phyloP scores from a whole-genome alignment of 2,113 vertebrate species.

The Philantomba maxwellii region DNA sequence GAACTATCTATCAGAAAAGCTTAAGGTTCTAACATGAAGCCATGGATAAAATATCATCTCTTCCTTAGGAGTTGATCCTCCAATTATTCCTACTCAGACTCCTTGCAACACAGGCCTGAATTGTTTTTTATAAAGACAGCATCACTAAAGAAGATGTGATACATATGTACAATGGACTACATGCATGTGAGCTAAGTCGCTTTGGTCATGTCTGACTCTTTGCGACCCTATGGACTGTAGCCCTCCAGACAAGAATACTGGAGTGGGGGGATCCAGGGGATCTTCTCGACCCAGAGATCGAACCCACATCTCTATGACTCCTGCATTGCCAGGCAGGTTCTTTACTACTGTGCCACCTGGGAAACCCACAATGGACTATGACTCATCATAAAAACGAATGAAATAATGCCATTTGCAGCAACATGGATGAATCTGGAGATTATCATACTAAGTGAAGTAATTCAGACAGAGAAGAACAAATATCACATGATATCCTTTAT shows the following conservation, averaged over 20 bases:
- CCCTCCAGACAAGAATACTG: not conserved
- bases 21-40: not conserved
- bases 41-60: not conserved
- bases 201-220: not conserved
- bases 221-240: not conserved
- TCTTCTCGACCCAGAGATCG: not conserved
- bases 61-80: not conserved
- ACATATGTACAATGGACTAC: not conserved
- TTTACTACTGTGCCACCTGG: not conserved
- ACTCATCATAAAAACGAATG: not conserved
- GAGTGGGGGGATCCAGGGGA: not conserved
- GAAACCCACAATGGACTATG: not conserved
- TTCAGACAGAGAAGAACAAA: not conserved
- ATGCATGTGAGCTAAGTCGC: accelerated
- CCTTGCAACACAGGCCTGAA: not conserved
- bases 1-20: not conserved
- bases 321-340: not conserved
- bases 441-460: not conserved
- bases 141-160: not conserved
- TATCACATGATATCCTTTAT: not conserved
- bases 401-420: not conserved
- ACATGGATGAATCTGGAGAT: not conserved
- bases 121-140: not conserved
- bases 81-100: not conserved
- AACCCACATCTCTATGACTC: not conserved